A percentile compares a stretch with the other conserved stretches of the same genome.
Conservation (phyloP, 2,113 vertebrate species). For the Silurus meridionalis region DNA sequence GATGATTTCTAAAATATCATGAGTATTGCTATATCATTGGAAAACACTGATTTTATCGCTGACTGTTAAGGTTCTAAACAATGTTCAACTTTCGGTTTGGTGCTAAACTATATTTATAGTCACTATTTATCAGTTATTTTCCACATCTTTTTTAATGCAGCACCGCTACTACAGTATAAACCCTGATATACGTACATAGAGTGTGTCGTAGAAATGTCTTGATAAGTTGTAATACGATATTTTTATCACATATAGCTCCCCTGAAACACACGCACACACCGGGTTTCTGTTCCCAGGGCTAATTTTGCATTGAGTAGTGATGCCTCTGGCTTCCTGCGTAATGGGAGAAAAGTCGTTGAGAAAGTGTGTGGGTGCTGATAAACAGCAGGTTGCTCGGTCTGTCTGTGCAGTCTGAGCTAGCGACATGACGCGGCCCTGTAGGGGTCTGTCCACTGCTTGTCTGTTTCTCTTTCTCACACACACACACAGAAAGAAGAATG, state of each 20-base stretch:
- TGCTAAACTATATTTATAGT: no score
- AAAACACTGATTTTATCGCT: no score
- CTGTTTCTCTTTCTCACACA: slow-evolving; percentile 10
- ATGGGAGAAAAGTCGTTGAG: neutral
- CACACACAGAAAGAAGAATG: slow-evolving; percentile 14
- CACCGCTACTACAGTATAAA: neutral
- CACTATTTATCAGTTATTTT: neutral
- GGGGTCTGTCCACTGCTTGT: slow-evolving; percentile 30
- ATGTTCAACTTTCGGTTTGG: no score
- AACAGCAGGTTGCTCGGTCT: neutral
- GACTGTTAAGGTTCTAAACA: no score
- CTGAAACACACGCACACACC: neutral
- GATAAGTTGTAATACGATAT: neutral
- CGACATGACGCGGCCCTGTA: slow-evolving; percentile 35
- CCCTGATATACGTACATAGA: no score
- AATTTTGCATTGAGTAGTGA: neutral
- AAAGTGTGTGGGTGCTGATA: slow-evolving; percentile 31
- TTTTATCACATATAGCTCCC: no score
- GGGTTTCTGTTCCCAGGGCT: neutral
- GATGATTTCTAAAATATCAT: no score
- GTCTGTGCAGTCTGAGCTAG: slow-evolving; percentile 31
- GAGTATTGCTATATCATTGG: no score
- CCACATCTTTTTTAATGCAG: neutral
- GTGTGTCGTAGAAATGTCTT: neutral
- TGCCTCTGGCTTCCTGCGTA: neutral